Evolutionary conservation across 2,113 vertebrate species (phyloP), one percentile per base, ranked within the genome.

Genomic region (Myxocyprinus asiaticus): DNA sequence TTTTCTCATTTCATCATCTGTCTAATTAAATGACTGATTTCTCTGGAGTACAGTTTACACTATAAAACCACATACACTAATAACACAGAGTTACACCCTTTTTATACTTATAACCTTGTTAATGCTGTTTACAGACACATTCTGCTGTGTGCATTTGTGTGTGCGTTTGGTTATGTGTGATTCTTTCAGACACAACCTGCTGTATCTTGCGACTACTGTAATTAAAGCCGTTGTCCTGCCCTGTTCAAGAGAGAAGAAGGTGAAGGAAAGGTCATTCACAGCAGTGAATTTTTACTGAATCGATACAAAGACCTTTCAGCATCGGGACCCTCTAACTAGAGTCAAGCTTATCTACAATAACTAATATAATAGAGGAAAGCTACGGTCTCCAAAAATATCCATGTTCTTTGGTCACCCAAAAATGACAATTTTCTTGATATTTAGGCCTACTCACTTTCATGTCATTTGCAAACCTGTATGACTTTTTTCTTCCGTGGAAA

Each of bases 241-340:
- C 53, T 66, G 45, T 65, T 79, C 67, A 67, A 61, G 71, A 75
- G 59, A 76, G 74, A 59, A 55, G 74, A 69, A 68, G 79, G 67
- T 72, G 73, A 79, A 84, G 45, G 50, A 83, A 81, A 71, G 79
- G 80, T 79, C 80, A 76, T 73, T 81, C 55, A 62, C 66, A 75
- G 63, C 79, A 10, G 70, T 76, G 71, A 84, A 81, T 82, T 79
- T 82, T 79, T 79, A 71, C 80, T 62, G 61, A 70, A 84, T 84
- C 83, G 53, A 84, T 84, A 76, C 47, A 17, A 68, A 79, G 83
- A 84, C 83, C 79, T 82, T 84, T 84, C 73, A 79, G 66, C 71
- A 72, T 59, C 33, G 17, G 55, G 76, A 62, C 76, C 70, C 62
- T 81, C 69, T 67, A 71, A 69, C 9, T 65, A 68, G 51, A 67